Base-by-base conservation (phyloP, 2,888 invertebrate species). In the Yponomeuta sedellus region DNA sequence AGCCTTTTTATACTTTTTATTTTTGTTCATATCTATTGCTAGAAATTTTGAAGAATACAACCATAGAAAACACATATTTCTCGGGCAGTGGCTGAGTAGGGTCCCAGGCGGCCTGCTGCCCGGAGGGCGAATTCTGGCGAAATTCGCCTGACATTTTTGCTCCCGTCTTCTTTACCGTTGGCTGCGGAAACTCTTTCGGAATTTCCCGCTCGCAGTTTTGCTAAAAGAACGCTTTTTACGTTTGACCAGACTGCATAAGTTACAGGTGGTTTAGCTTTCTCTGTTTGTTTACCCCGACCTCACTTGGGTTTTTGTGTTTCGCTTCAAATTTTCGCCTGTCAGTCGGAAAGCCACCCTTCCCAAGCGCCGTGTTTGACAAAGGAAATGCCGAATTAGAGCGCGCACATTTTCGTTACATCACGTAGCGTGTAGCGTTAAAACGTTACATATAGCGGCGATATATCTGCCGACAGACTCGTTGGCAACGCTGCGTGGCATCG, bases 71-170 rank as follows among this genome's bases (percentile, higher is more conserved):
- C 5, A 59, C 4, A 19, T 12, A 0, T 12, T 59, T 59, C 12
- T 20, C 5, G 19, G 8, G 22, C 59, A 59, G 57, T 19, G 44
- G 44, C 44, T 16, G 44, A 52, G 44, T 52, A 52, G 44, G 44
- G 16, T 5, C 44, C 44, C 12, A 16, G 59, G 44, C 44, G 59
- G 44, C 44, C 2, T 11, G 25, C 59, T 59, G 64, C 34, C 64
- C 59, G 66, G 39, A 34, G 22, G 58, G 63, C 22, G 59, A 66
- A 63, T 63, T 66, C 57, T 64, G 56, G 44, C 62, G 19, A 57
- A 56, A 64, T 66, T 59, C 66, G 20, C 62, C 62, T 62, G 62
- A 62, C 62, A 62, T 62, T 62, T 59, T 62, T 62, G 62, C 25
- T 39, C 61, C 44, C 44, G 44, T 52, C 44, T 52, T 52, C 44